Percentiles rank a stretch among this genome's conserved stretches.
Evolutionary conservation across 2,888 invertebrate genomes (phyloP).

Genomic region (Lamellibrachia satsuma): DNA sequence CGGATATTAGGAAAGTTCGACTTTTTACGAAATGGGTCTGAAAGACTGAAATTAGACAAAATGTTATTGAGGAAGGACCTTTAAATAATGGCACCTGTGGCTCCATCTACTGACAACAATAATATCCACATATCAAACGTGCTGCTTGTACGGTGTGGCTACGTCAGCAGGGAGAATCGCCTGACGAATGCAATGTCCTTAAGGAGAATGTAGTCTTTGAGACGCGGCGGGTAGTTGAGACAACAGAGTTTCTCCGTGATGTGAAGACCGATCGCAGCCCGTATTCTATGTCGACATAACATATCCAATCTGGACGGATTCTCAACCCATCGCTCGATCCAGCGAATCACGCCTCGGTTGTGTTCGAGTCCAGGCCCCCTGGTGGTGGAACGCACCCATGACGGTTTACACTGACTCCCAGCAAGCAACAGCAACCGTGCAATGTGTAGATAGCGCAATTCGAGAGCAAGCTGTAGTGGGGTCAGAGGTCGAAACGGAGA

Average conservation of each 20-base stretch:
- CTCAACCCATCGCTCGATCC: conserved; percentile 30
- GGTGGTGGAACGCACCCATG: conserved; percentile 19
- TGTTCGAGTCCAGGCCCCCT: conserved; percentile 1
- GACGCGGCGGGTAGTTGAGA: conserved; percentile 26
- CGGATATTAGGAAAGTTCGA: too few relatives aligned
- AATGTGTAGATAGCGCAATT: conserved; percentile 25
- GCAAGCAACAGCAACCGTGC: conserved; percentile 25
- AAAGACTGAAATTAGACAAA: neutral
- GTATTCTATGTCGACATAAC: conserved; percentile 26
- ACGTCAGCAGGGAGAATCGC: neutral
- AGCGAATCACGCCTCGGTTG: conserved; percentile 17
- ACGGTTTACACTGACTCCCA: conserved; percentile 26
- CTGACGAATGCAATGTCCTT: neutral
- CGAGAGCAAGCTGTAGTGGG: conserved; percentile 33
- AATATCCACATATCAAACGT: neutral
- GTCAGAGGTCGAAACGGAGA: conserved; percentile 28
- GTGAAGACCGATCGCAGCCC: conserved; percentile 14
- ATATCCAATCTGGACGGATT: conserved; percentile 24
- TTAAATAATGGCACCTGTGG: neutral
- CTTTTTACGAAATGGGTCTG: too few relatives aligned
- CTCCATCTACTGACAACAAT: neutral
- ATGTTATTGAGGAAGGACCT: neutral
- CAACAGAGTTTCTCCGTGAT: neutral
- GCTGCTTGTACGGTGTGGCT: neutral
- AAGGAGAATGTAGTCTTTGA: conserved; percentile 30